A percentile compares a stretch with the other conserved stretches of the same genome.
These are phyloP conservation scores for Tipula lateralis DNA, from an alignment of 2,888 invertebrate species.

Conservation along the genomic window DNA sequence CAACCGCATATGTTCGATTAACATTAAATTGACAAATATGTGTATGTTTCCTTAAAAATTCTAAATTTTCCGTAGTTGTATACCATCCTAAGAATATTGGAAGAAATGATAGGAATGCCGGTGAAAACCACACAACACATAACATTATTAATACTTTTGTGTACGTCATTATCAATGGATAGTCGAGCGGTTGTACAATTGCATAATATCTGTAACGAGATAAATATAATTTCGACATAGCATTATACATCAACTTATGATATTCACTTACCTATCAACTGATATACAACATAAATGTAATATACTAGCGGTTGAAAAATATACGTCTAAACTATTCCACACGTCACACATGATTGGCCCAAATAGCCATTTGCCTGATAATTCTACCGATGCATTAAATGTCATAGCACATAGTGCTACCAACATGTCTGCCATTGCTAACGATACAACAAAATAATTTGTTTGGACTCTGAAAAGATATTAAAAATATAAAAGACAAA, in stretches of 20 bases:
- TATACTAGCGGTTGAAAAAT: constrained; percentile 88
- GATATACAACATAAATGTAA: constrained; percentile 92
- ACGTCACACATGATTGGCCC: constrained; percentile 88
- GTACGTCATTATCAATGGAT: constrained; percentile 87
- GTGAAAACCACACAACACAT: constrained; percentile 85
- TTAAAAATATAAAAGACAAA: not conserved
- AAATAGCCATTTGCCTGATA: constrained; percentile 82
- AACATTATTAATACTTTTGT: constrained; percentile 75
- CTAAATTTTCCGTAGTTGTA: constrained; percentile 76
- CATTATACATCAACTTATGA: not conserved
- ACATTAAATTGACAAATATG: constrained; percentile 73
- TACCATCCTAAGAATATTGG: constrained; percentile 96
- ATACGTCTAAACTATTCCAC: constrained; percentile 90
- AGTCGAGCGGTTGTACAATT: constrained; percentile 86
- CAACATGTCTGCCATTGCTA: constrained; percentile 89
- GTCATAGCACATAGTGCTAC: constrained; percentile 91
- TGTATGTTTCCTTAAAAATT: constrained; percentile 62
- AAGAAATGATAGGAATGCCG: constrained; percentile 84
- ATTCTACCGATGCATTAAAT: constrained; percentile 83
- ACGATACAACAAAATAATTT: constrained; percentile 91
- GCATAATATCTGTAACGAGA: constrained; percentile 67
- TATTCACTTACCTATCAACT: constrained; percentile 63
- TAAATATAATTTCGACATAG: not conserved
- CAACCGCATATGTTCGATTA: constrained; percentile 79
- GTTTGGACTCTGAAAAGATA: constrained; percentile 65